A percentile compares a stretch with the other conserved stretches of the same genome.
Evolutionary conservation across 1,140 invertebrate genomes (phyloP).

Genomic region (Tenebrio molitor): DNA sequence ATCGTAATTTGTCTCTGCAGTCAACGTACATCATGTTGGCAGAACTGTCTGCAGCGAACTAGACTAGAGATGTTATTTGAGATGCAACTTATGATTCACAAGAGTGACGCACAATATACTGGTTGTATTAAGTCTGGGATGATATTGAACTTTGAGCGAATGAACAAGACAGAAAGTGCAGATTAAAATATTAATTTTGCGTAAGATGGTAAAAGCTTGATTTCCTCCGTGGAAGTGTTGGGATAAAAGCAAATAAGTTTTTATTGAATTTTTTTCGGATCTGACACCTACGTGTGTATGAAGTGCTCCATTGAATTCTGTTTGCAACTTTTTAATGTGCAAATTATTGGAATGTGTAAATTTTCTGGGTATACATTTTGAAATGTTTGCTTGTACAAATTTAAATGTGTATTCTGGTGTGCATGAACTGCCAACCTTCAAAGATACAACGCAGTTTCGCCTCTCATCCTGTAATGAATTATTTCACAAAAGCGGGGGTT

Average conservation of each 20-base stretch:
- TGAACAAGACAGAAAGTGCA: too few species aligned
- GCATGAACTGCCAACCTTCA: constrained; percentile 43
- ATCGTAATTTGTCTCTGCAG: too few species aligned
- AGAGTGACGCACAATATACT: neutral
- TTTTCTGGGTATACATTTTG: constrained; percentile 45
- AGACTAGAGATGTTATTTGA: too few species aligned
- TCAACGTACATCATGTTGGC: too few species aligned
- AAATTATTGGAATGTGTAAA: constrained; percentile 44
- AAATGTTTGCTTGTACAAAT: constrained; percentile 47
- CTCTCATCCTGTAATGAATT: constrained; percentile 21
- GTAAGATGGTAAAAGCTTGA: neutral
- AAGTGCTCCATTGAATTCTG: constrained; percentile 32
- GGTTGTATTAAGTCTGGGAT: neutral
- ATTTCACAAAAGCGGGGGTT: constrained; percentile 38
- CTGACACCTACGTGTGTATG: neutral
- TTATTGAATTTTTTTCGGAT: constrained; percentile 1
- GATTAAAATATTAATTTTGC: neutral
- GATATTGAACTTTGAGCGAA: too few species aligned
- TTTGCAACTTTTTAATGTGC: constrained; percentile 41
- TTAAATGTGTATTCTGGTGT: constrained; percentile 45
- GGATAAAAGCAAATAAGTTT: neutral
- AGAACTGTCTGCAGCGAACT: too few species aligned
- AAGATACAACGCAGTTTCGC: constrained; percentile 44
- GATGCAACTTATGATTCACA: too few species aligned
- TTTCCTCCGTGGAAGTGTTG: neutral